Evolutionary conservation across 1,140 invertebrate species (phyloP), one percentile per base, ranked within the genome.

Genomic region (Potamilus streckersoni): DNA sequence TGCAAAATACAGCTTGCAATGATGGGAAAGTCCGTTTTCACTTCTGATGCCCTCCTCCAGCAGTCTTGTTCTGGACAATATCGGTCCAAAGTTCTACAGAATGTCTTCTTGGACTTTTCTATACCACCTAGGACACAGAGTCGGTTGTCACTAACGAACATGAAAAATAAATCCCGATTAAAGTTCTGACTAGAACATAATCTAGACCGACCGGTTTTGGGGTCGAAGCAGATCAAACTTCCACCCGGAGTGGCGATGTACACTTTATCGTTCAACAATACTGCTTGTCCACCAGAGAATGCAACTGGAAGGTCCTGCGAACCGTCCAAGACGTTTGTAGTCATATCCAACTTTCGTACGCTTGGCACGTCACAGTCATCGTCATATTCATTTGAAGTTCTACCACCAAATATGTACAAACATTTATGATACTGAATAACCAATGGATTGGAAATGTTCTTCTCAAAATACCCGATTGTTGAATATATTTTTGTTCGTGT

Each of bases 321-420:
- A 14, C 62, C 58, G 5, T 12, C 17, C 27, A 70, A 27, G 12
- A 31, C 56, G 57, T 65, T 62, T 64, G 66, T 70, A 16, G 11
- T 69, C 15, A 68, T 75, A 38, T 75, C 59, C 11, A 75, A 31
- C 17, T 60, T 62, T 20, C 70, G 73, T 5, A 75, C 73, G n/a
- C 23, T 59, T 13, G 20, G 14, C 5, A 75, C 73, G 58, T 75
- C 23, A 11, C 6, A 49, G 6, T 49, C 38, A 49, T 49, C 38
- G 38, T 49, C 38, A 49, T 49, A 49, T 57, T 61, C 67, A 23
- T 23, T 27, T 19, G 14, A 27, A 17, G 73, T 75, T 61, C 70
- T 75, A 38, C 73, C 73, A 14, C 73, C 73, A 70, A 75, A 75
- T 56, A 75, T 75, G 68, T 63, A 75, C 12, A 75, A 61, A 20